Conservation (phyloP, 2,888 invertebrate genomes). For the Hirtodrosophila duncani region DNA sequence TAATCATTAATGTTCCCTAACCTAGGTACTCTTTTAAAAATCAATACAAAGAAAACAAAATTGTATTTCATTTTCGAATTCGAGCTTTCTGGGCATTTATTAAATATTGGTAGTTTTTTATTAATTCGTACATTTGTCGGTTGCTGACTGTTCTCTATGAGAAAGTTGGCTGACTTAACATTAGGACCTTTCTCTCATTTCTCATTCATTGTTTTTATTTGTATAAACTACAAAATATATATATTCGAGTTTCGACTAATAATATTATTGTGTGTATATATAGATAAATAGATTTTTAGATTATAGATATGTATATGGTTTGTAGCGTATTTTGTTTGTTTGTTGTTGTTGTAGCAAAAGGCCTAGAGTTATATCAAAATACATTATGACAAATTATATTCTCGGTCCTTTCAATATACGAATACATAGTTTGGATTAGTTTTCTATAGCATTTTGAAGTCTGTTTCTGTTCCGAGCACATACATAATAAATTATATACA, state of each 20-base stretch:
- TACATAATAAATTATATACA: slow-evolving; percentile 18
- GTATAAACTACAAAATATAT: slow-evolving; percentile 7
- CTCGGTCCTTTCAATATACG: not conserved
- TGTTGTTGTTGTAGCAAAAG: too few relatives aligned
- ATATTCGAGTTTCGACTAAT: slow-evolving; percentile 9
- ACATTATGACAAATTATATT: not conserved
- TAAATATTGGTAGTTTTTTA: slow-evolving; percentile 6
- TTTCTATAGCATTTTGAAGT: slow-evolving; percentile 3
- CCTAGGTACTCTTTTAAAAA: too few relatives aligned
- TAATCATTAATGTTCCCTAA: too few relatives aligned
- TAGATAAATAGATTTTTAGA: slow-evolving; percentile 1
- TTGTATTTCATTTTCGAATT: slow-evolving; percentile 7
- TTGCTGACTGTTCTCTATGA: slow-evolving; percentile 10
- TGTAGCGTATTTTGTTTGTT: slow-evolving; percentile 1
- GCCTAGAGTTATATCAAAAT: slow-evolving; percentile 9
- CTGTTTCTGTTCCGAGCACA: slow-evolving; percentile 9
- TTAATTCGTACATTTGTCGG: slow-evolving; percentile 15
- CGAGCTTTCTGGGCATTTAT: slow-evolving; percentile 6
- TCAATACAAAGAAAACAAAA: not conserved
- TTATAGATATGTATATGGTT: not conserved
- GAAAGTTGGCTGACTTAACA: slow-evolving; percentile 8
- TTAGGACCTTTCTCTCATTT: slow-evolving; percentile 6
- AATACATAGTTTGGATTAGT: slow-evolving; percentile 11
- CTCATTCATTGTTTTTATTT: slow-evolving; percentile 3
- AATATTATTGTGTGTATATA: slow-evolving; percentile 1